Evolutionary conservation across 2,797 vertebrate species (phyloP).

Genomic region (Manis pentadactyla): DNA sequence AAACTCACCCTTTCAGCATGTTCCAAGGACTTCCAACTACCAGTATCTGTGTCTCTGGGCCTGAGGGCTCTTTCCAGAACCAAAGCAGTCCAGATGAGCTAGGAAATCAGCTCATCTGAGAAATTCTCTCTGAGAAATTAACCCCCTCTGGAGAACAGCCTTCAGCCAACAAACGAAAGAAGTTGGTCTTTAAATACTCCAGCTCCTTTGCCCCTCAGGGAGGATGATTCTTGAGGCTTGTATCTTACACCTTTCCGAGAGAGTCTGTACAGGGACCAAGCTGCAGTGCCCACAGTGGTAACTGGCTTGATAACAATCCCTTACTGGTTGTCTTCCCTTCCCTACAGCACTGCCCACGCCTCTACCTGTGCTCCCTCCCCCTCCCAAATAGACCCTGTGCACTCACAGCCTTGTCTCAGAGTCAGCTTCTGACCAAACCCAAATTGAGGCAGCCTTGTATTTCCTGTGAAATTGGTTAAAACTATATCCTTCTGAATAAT

Average conservation of each 20-base stretch:
- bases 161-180: not conserved
- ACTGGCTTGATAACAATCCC: not conserved
- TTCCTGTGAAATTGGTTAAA: not conserved
- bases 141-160: not conserved
- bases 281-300: not conserved
- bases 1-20: not conserved
- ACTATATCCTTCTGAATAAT: not conserved
- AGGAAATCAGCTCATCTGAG: not conserved
- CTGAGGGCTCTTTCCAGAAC: not conserved
- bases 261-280: not conserved
- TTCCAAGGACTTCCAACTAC: not conserved
- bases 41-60: not conserved
- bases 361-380: not conserved
- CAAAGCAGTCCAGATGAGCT: not conserved
- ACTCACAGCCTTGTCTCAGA: not conserved
- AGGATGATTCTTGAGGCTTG: not conserved
- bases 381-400: not conserved
- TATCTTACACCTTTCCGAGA: not conserved
- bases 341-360: not conserved
- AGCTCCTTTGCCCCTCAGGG: not conserved
- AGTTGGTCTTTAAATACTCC: not conserved
- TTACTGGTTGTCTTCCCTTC: not conserved
- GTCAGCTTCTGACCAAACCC: not conserved
- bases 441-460: not conserved
- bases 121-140: not conserved